phyloP scores from a whole-genome alignment of 2,113 vertebrate genomes.

The Eulemur macaco region DNA sequence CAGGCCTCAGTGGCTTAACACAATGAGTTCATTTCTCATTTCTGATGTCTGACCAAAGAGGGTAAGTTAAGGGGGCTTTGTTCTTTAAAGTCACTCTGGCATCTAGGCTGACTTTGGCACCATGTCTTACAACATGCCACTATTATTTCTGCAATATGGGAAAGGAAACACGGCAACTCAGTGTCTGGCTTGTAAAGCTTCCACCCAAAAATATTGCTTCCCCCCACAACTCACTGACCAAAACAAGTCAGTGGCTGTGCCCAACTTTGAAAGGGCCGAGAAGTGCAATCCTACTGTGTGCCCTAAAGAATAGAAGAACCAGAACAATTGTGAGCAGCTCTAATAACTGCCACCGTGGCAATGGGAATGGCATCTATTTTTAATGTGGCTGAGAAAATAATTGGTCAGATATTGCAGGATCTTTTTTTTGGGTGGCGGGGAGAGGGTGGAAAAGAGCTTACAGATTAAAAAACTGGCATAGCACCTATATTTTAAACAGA shows the following conservation, averaged over 20 bases:
- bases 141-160: background rate
- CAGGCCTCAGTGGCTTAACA: background rate
- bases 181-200: background rate
- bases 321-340: background rate
- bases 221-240: background rate
- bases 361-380: constrained; percentile 68
- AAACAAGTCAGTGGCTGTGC: background rate
- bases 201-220: background rate
- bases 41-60: background rate
- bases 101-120: background rate
- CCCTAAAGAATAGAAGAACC: background rate
- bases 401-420: constrained; percentile 62
- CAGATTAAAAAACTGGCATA: constrained; percentile 55
- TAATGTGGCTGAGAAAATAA: constrained; percentile 74
- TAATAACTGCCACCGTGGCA: background rate
- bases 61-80: background rate
- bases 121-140: background rate
- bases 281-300: constrained; percentile 8
- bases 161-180: background rate
- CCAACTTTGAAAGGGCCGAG: background rate
- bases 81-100: background rate
- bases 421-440: background rate
- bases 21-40: background rate
- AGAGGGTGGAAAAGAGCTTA: constrained; percentile 50
- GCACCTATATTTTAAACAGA: constrained; percentile 69